Conservation (phyloP, 1,140 invertebrate genomes). For the Drosophila pallidifrons region DNA sequence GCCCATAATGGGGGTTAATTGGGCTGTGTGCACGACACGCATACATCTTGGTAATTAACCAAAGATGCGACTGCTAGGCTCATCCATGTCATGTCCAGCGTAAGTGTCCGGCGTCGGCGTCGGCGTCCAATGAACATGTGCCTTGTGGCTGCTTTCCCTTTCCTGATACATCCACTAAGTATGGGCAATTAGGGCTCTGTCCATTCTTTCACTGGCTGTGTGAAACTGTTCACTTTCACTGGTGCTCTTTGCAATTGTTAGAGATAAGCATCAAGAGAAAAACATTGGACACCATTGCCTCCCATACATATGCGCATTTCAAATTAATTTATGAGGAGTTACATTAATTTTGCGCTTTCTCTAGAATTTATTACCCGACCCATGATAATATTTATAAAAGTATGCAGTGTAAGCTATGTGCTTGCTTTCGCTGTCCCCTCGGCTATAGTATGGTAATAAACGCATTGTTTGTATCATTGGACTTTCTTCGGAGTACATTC, state of each 20-base stretch:
- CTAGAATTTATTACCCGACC: conserved; percentile 57
- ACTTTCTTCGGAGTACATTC: conserved; percentile 67
- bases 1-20: conserved; percentile 84
- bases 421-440: conserved; percentile 22
- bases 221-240: conserved; percentile 61
- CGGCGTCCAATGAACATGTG: conserved; percentile 8
- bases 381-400: conserved; percentile 41
- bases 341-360: conserved; percentile 74
- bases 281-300: neutral
- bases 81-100: conserved; percentile 14
- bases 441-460: neutral
- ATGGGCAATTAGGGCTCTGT: conserved; percentile 22
- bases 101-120: neutral
- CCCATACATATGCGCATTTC: conserved; percentile 60
- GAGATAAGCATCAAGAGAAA: conserved; percentile 36
- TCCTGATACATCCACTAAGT: too few relatives aligned
- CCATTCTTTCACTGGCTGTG: conserved; percentile 44
- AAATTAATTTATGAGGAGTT: conserved; percentile 82
- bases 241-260: conserved; percentile 42
- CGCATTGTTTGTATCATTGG: conserved; percentile 66
- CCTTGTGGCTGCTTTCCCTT: conserved; percentile 20
- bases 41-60: conserved; percentile 84
- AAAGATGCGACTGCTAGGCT: conserved; percentile 62
- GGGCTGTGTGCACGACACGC: conserved; percentile 84
- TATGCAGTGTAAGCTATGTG: conserved; percentile 7